Evolutionary conservation across 2,113 vertebrate genomes (phyloP), one percentile per base, ranked within the genome.

Genomic region (Lota lota): DNA sequence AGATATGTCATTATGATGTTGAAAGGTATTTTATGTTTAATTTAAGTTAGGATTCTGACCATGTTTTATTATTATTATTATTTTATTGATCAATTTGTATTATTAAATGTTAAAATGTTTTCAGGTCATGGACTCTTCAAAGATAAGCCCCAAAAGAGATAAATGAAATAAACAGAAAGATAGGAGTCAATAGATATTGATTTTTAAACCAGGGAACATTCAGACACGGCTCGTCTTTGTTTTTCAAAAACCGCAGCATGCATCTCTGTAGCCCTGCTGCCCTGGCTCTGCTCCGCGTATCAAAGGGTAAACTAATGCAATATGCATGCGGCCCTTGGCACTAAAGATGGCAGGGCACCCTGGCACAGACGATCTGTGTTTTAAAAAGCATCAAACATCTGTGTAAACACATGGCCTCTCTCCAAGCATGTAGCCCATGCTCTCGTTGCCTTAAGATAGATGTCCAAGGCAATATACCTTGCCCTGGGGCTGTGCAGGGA

Each of bases 371-470:
- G 75, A 83, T 82, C 36, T 69, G 71, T 80, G 88, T 79, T 78
- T 83, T 91, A 11, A 88, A 92, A 88, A 90, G 88, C 91, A 83
- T 63, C 61, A 77, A 91, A 90, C 91, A 91, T 90, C 91, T 91
- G 91, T 89, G 91, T 85, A 88, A 90, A 90, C 89, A 90, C 87
- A 88, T 90, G 89, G 86, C 75, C 69, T 79, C 77, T 77, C 87
- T 87, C 88, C 87, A 86, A 84, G 74, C 75, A 81, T 86, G 83
- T 88, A 87, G 85, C 81, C 86, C 83, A 82, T 88, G 77, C 88
- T 79, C 79, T 80, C 83, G 73, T 89, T 76, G 86, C 89, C 89
- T 83, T 83, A 76, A 91, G 88, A 90, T 83, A 91, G 82, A 89
- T 88, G 90, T 92, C 88, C 82, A 72, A 84, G 84, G 88, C 83